Evolutionary conservation across 2,797 vertebrate species (phyloP).

Genomic region (Halcyon leucocephala): DNA sequence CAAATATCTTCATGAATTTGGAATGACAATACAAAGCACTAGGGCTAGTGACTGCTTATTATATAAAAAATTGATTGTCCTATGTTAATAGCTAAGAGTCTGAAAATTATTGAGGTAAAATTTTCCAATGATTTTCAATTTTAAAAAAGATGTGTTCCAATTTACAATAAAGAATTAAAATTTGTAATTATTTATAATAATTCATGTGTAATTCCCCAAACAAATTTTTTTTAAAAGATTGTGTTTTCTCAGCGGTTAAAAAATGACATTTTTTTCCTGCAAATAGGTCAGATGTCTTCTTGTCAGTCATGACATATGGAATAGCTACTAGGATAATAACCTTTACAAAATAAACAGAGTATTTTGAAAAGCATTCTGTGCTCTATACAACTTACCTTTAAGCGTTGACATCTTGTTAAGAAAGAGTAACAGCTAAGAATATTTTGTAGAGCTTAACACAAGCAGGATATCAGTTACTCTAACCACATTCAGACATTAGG

Average conservation of each 20-base stretch:
- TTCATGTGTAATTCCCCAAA: not conserved
- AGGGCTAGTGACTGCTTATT: not conserved
- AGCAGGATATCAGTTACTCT: not conserved
- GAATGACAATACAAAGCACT: not conserved
- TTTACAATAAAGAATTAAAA: not conserved
- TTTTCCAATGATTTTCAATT: not conserved
- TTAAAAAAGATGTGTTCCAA: not conserved
- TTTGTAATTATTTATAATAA: not conserved
- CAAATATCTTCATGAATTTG: conserved; percentile 33
- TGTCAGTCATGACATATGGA: not conserved
- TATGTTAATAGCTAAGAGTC: not conserved
- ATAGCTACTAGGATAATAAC: not conserved
- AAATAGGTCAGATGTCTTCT: not conserved
- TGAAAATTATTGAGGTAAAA: not conserved
- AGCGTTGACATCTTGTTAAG: not conserved
- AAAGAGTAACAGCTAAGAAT: not conserved
- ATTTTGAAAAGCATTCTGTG: not conserved
- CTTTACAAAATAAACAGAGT: not conserved
- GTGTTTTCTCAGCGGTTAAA: not conserved
- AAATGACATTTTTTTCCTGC: not conserved
- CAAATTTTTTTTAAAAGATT: not conserved
- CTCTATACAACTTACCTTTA: not conserved
- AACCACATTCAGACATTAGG: not conserved
- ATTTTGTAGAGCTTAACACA: not conserved
- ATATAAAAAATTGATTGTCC: not conserved